Evolutionary conservation across 2,888 invertebrate species (phyloP).

Genomic region (Nineta flava): DNA sequence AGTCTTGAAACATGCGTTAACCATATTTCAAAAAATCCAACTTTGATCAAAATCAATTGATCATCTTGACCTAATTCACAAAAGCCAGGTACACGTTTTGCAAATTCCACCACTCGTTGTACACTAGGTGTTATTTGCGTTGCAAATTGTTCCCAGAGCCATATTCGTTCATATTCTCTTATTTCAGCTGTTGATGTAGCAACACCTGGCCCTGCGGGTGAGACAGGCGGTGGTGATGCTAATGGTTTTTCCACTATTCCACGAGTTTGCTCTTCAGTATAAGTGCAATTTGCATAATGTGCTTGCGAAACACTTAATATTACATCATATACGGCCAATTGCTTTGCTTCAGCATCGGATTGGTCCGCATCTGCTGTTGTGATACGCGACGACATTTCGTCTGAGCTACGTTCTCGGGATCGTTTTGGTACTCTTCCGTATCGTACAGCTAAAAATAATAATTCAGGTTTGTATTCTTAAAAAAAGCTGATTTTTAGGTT

Average conservation of each 20-base stretch:
- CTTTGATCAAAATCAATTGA: conserved; percentile 90
- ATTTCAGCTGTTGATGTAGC: conserved; percentile 42
- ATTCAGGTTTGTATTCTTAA: neutral
- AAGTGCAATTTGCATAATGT: conserved; percentile 75
- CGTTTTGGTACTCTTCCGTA: conserved; percentile 94
- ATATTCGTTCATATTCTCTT: conserved; percentile 56
- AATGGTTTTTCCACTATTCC: conserved; percentile 53
- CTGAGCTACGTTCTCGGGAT: conserved; percentile 60
- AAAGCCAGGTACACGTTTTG: conserved; percentile 89
- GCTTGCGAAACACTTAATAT: conserved; percentile 68
- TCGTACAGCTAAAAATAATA: conserved; percentile 62
- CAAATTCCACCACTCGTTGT: conserved; percentile 90
- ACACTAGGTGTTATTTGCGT: conserved; percentile 76
- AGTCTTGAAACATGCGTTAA: conserved; percentile 70
- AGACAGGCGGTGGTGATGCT: conserved; percentile 32
- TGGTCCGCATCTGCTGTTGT: conserved; percentile 28
- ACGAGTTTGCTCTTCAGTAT: conserved; percentile 69
- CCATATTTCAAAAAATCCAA: conserved; percentile 96
- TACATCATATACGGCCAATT: conserved; percentile 60
- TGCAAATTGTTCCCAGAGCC: conserved; percentile 83
- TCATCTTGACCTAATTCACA: conserved; percentile 83
- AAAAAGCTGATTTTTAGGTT: neutral
- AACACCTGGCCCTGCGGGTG: neutral
- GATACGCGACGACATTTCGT: conserved; percentile 31
- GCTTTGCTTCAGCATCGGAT: conserved; percentile 28